phyloP scores from a whole-genome alignment of 35 echinoderm and acorn worm species.

The Lytechinus pictus region DNA sequence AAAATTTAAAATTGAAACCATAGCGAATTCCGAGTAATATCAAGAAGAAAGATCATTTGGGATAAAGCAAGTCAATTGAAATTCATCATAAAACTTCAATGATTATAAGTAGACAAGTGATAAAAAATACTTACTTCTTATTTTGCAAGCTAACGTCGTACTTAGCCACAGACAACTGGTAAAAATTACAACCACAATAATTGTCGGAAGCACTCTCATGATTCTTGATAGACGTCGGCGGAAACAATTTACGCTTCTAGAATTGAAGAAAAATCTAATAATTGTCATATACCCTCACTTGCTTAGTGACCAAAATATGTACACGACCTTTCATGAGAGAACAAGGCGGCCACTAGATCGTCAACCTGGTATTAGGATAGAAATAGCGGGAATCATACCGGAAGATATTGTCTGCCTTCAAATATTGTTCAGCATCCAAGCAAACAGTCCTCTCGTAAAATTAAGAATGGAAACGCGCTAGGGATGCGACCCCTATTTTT shows the following conservation, averaged over 20 bases:
- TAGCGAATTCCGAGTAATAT: too few species aligned
- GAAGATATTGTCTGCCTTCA: not conserved
- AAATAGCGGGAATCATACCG: not conserved
- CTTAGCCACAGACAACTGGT: slow-evolving; percentile 14
- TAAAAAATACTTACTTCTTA: slow-evolving; percentile 13
- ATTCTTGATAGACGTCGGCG: not conserved
- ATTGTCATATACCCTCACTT: not conserved
- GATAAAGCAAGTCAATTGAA: too few species aligned
- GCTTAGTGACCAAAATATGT: not conserved
- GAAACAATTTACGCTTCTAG: not conserved
- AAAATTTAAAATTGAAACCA: too few species aligned
- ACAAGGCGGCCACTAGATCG: not conserved
- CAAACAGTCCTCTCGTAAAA: not conserved
- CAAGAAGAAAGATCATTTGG: too few species aligned
- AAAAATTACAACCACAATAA: not conserved
- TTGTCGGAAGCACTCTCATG: slow-evolving; percentile 20
- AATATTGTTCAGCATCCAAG: not conserved
- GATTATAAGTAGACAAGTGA: too few species aligned
- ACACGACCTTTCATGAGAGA: not conserved
- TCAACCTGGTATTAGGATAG: not conserved
- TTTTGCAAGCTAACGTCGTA: not conserved
- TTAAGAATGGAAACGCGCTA: not conserved
- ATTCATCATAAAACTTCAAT: too few species aligned
- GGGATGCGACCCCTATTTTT: not conserved
- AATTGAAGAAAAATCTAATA: not conserved